Percentiles rank a stretch among this genome's conserved stretches.
Evolutionary conservation across 2,797 vertebrate genomes (phyloP).

Genomic region (Chaetophractus vellerosus): DNA sequence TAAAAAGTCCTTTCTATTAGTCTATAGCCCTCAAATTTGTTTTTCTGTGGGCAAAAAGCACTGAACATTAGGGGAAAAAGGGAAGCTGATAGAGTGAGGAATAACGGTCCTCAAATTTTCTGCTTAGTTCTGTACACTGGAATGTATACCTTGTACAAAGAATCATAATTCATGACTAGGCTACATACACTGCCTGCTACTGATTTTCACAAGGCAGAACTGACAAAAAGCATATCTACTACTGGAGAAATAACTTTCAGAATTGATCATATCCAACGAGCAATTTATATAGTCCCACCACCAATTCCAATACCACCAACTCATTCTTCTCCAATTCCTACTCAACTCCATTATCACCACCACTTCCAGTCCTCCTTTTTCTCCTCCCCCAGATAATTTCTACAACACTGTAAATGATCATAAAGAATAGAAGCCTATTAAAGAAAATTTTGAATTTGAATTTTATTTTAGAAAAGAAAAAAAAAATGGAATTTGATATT

Average conservation of each 20-base stretch:
- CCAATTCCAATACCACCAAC: background rate
- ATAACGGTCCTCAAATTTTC: background rate
- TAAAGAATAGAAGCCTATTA: background rate
- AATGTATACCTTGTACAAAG: background rate
- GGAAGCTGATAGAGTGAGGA: background rate
- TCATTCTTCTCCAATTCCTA: background rate
- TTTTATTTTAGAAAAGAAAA: slow-evolving; percentile 34
- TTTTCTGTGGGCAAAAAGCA: background rate
- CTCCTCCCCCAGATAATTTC: background rate
- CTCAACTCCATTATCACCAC: background rate
- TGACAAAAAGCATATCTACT: background rate
- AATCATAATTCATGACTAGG: background rate
- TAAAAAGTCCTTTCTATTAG: background rate
- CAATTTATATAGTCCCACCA: background rate
- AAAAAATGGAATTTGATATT: slow-evolving; percentile 65
- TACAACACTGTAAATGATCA: background rate
- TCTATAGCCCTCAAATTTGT: slow-evolving; percentile 21
- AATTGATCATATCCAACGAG: background rate
- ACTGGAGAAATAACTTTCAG: background rate
- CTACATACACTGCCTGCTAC: background rate
- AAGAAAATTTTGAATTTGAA: slow-evolving; percentile 14
- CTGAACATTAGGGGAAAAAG: background rate
- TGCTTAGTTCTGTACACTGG: background rate
- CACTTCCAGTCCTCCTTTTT: background rate
- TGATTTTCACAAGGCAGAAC: slow-evolving; percentile 19